Conservation (phyloP, 1,140 invertebrate species). For the Drosophila obscura region DNA sequence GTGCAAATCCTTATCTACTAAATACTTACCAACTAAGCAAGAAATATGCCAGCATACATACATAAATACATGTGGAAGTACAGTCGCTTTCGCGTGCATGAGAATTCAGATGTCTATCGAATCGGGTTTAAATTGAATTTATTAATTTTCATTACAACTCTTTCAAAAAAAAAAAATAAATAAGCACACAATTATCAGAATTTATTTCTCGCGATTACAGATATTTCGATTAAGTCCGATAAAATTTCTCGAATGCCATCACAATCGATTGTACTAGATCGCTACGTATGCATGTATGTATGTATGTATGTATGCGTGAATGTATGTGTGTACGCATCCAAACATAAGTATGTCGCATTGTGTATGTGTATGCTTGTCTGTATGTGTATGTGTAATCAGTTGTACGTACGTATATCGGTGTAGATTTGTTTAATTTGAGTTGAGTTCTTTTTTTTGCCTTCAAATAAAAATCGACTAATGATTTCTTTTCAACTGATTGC, state of each 20-base stretch:
- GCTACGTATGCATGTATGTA: neutral
- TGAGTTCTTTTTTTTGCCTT: slow-evolving; percentile 6
- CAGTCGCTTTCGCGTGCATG: neutral
- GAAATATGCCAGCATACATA: slow-evolving; percentile 26
- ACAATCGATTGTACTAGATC: neutral
- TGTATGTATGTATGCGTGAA: slow-evolving; percentile 13
- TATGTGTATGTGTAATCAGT: slow-evolving; percentile 58
- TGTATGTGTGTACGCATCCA: slow-evolving; percentile 29
- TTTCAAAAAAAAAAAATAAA: too few species aligned
- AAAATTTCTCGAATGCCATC: too few species aligned
- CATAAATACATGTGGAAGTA: slow-evolving; percentile 10
- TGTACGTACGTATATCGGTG: slow-evolving; percentile 56
- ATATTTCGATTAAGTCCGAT: too few species aligned
- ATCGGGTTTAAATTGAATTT: too few species aligned
- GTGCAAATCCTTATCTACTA: slow-evolving; percentile 48
- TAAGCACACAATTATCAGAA: too few species aligned
- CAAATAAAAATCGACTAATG: neutral
- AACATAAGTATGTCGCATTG: slow-evolving; percentile 55
- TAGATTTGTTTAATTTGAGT: slow-evolving; percentile 28
- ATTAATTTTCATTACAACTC: too few species aligned
- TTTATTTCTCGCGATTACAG: too few species aligned
- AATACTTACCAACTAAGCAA: slow-evolving; percentile 48
- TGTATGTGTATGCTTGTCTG: slow-evolving; percentile 58
- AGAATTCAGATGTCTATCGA: too few species aligned
- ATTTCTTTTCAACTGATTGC: slow-evolving; percentile 20